Evolutionary conservation across 1,140 invertebrate species (phyloP).

Genomic region (Heliconius nattereri): DNA sequence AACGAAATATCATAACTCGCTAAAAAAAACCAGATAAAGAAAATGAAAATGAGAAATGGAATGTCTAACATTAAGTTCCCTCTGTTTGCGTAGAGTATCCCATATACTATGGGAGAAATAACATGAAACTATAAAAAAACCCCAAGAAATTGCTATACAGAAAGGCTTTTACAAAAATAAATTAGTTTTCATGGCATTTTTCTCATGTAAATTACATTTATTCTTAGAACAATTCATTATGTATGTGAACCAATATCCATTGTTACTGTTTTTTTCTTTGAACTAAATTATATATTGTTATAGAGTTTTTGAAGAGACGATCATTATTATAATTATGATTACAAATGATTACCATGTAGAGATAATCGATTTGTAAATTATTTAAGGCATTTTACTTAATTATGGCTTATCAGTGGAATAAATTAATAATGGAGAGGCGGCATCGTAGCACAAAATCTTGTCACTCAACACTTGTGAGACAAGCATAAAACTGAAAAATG

Average conservation of each 20-base stretch:
- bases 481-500: too few species aligned
- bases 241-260: constrained; percentile 20
- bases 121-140: not conserved
- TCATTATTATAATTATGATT: constrained; percentile 16
- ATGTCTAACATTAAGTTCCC: too few species aligned
- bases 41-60: too few species aligned
- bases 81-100: too few species aligned
- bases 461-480: too few species aligned
- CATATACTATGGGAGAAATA: not conserved
- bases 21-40: too few species aligned
- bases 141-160: not conserved
- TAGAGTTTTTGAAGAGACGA: constrained; percentile 7
- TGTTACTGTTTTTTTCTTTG: constrained; percentile 18
- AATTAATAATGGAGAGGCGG: not conserved
- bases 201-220: not conserved
- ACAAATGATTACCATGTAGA: constrained; percentile 13
- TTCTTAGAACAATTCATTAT: constrained; percentile 23
- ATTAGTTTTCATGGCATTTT: not conserved
- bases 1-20: not conserved
- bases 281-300: constrained; percentile 24
- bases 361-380: constrained; percentile 16
- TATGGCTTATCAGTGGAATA: not conserved
- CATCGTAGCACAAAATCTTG: too few species aligned
- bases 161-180: not conserved
- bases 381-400: not conserved